Conservation (phyloP, 2,888 invertebrate genomes). For the Spialia ferax region DNA sequence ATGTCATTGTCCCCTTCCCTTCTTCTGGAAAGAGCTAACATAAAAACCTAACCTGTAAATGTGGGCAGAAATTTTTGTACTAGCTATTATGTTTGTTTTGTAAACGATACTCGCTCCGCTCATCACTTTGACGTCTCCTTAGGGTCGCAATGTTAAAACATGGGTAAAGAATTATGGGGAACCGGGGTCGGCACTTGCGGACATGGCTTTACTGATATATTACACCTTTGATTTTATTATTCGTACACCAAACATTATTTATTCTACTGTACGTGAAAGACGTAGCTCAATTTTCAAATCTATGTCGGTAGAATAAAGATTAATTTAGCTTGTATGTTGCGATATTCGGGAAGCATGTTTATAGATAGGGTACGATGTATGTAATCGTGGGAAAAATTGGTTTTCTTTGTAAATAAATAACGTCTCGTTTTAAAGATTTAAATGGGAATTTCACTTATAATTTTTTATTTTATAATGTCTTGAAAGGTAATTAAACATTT, state of each 20-base stretch:
- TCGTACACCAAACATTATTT: slow-evolving; percentile 50
- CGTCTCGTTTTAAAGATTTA: slow-evolving; percentile 43
- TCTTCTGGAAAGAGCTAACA: no score
- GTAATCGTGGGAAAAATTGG: slow-evolving; percentile 43
- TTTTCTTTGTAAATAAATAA: slow-evolving; percentile 38
- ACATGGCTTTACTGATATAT: slow-evolving; percentile 54
- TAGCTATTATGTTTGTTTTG: background rate
- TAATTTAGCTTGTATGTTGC: slow-evolving; percentile 18
- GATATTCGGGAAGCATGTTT: slow-evolving; percentile 5
- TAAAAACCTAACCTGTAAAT: no score
- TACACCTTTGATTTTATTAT: slow-evolving; percentile 53
- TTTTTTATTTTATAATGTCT: slow-evolving; percentile 47
- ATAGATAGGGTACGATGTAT: slow-evolving; percentile 20
- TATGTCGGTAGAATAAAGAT: background rate
- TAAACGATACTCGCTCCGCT: slow-evolving; percentile 13
- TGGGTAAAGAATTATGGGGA: slow-evolving; percentile 53
- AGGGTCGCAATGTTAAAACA: slow-evolving; percentile 49
- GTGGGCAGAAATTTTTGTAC: no score
- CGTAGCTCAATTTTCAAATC: slow-evolving; percentile 5
- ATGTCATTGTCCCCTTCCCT: no score
- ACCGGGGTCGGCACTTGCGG: slow-evolving; percentile 47
- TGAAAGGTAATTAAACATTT: slow-evolving; percentile 46
- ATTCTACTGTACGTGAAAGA: slow-evolving; percentile 15
- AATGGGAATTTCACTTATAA: slow-evolving; percentile 43
- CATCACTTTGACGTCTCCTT: slow-evolving; percentile 23